phyloP scores from a whole-genome alignment of 2,888 invertebrate species.

The Lasioglossum zephyrum region DNA sequence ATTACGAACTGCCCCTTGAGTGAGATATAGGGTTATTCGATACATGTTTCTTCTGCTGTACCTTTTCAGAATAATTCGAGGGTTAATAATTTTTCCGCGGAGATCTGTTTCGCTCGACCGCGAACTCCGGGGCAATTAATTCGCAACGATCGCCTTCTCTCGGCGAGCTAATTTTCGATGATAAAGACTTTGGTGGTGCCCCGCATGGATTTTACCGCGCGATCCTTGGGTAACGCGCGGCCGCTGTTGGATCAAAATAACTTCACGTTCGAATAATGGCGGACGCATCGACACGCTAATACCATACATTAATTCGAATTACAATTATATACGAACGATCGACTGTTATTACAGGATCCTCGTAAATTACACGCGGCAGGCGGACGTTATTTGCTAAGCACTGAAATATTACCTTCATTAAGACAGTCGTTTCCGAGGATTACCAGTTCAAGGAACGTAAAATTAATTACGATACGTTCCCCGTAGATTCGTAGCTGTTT shows the following conservation, averaged over 20 bases:
- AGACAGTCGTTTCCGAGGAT: conserved; percentile 45
- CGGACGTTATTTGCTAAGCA: conserved; percentile 49
- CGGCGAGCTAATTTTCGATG: conserved; percentile 1
- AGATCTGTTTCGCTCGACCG: neutral
- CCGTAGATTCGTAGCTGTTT: conserved; percentile 24
- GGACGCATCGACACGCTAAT: neutral
- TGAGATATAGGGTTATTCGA: neutral
- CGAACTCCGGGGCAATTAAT: neutral
- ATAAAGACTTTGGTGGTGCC: neutral
- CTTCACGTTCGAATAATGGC: conserved; percentile 13
- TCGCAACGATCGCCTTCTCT: neutral
- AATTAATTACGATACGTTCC: conserved; percentile 49
- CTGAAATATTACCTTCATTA: conserved; percentile 55
- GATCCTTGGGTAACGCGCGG: neutral
- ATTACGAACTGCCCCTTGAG: neutral
- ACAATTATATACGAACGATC: conserved; percentile 25
- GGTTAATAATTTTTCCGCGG: too few species aligned
- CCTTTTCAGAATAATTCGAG: neutral
- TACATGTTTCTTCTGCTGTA: neutral
- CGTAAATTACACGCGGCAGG: conserved; percentile 29
- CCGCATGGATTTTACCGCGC: neutral
- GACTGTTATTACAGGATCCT: conserved; percentile 43
- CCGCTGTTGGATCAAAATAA: neutral
- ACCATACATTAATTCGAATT: conserved; percentile 22
- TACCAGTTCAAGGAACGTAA: conserved; percentile 41